phyloP scores from a whole-genome alignment of 2,888 invertebrate genomes.

The Rhorus exstirpatorius region DNA sequence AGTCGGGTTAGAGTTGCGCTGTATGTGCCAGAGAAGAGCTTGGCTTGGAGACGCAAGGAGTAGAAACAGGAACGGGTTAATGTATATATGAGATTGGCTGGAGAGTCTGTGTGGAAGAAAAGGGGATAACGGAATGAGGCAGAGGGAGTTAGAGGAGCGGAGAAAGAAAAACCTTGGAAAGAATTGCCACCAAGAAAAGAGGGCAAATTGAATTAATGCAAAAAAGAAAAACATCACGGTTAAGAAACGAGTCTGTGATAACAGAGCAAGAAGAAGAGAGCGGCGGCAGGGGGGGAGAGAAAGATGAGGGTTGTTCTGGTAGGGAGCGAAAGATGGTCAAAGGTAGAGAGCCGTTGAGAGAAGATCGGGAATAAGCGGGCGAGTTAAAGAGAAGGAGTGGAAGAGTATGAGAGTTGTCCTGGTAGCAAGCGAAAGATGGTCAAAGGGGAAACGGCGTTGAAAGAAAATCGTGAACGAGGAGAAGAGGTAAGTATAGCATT shows the following conservation, averaged over 20 bases:
- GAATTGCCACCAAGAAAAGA: constrained; percentile 73
- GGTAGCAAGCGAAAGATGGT: constrained; percentile 18
- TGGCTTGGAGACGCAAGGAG: constrained; percentile 36
- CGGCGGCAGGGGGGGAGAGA: constrained; percentile 25
- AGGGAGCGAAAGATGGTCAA: constrained; percentile 21
- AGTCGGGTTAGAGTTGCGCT: constrained; percentile 35
- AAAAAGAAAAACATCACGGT: constrained; percentile 69
- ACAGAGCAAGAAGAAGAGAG: constrained; percentile 65
- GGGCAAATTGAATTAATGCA: constrained; percentile 82
- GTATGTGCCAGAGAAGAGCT: constrained; percentile 48
- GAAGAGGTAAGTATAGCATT: constrained; percentile 25
- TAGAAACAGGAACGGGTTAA: constrained; percentile 46
- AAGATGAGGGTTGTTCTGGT: constrained; percentile 1
- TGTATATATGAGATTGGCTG: constrained; percentile 52
- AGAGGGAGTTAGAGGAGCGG: constrained; percentile 37
- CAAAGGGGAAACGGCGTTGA: constrained; percentile 15
- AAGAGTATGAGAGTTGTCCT: constrained; percentile 1
- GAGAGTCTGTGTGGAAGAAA: constrained; percentile 9
- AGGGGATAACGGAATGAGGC: constrained; percentile 37
- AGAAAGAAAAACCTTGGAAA: constrained; percentile 67
- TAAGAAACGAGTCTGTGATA: constrained; percentile 63
- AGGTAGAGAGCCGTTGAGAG: constrained; percentile 14
- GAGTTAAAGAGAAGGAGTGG: constrained; percentile 12
- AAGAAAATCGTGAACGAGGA: constrained; percentile 22
- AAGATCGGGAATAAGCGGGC: constrained; percentile 64